phyloP scores from a whole-genome alignment of 2,888 invertebrate genomes.

The Electrophaes corylata region DNA sequence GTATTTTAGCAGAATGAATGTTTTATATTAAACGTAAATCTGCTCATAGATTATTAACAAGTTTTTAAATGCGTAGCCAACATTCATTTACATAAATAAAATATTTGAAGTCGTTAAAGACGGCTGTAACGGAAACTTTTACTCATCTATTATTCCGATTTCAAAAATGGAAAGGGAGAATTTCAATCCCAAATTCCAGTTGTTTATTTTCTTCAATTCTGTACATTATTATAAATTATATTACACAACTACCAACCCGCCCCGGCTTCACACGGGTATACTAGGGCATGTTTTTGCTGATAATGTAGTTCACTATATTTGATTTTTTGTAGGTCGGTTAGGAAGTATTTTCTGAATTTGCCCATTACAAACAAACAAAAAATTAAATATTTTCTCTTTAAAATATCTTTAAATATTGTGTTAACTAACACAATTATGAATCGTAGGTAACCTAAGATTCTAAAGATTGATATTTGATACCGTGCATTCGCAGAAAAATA shows the following conservation, averaged over 20 bases:
- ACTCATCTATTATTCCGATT: not conserved
- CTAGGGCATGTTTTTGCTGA: too few species aligned
- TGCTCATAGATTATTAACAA: constrained; percentile 33
- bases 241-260: too few species aligned
- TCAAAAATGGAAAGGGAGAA: not conserved
- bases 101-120: constrained; percentile 2
- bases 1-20: constrained; percentile 56
- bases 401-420: too few species aligned
- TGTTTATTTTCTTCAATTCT: too few species aligned
- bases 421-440: too few species aligned
- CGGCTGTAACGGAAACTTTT: not conserved
- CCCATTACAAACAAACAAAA: too few species aligned
- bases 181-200: not conserved
- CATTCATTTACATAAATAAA: constrained; percentile 18
- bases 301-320: too few species aligned
- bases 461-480: not conserved
- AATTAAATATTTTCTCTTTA: too few species aligned
- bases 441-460: not conserved
- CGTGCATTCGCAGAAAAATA: not conserved
- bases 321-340: too few species aligned
- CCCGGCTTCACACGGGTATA: too few species aligned
- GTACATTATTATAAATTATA: not conserved
- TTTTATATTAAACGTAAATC: constrained; percentile 31
- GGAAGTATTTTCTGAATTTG: too few species aligned
- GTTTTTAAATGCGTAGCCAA: constrained; percentile 21